Evolutionary conservation across 1,140 invertebrate genomes (phyloP).

Genomic region (Apocrypta bakeri): DNA sequence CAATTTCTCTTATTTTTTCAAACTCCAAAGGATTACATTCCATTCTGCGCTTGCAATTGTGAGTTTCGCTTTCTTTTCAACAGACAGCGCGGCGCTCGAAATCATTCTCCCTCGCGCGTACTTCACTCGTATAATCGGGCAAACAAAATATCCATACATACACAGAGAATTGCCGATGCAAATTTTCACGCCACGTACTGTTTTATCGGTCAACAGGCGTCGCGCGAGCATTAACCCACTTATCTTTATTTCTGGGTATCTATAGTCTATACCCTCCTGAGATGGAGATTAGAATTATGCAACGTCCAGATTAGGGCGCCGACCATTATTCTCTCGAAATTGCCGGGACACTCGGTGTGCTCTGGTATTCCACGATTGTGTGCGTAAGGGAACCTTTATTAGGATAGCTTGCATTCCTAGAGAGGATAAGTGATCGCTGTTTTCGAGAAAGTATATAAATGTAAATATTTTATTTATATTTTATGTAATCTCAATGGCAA

Average conservation of each 20-base stretch:
- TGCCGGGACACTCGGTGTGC: background rate
- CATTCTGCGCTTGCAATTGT: background rate
- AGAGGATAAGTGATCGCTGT: background rate
- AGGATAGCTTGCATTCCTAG: background rate
- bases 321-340: constrained; percentile 3
- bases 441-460: too few relatives aligned
- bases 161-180: background rate
- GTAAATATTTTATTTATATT: too few relatives aligned
- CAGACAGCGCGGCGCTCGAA: background rate
- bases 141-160: constrained; percentile 11
- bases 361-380: too few relatives aligned
- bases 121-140: background rate
- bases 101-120: background rate
- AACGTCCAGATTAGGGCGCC: constrained; percentile 16
- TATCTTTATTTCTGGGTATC: too few relatives aligned
- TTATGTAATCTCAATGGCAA: too few relatives aligned
- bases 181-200: background rate
- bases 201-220: constrained; percentile 32
- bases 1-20: background rate
- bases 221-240: constrained; percentile 35
- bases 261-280: too few relatives aligned
- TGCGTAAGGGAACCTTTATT: background rate
- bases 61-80: background rate
- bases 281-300: constrained; percentile 40
- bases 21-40: too few relatives aligned